These are phyloP conservation scores for Pelochelys cantorii DNA, from an alignment of 2,797 vertebrate species.

Conservation along the genomic window DNA sequence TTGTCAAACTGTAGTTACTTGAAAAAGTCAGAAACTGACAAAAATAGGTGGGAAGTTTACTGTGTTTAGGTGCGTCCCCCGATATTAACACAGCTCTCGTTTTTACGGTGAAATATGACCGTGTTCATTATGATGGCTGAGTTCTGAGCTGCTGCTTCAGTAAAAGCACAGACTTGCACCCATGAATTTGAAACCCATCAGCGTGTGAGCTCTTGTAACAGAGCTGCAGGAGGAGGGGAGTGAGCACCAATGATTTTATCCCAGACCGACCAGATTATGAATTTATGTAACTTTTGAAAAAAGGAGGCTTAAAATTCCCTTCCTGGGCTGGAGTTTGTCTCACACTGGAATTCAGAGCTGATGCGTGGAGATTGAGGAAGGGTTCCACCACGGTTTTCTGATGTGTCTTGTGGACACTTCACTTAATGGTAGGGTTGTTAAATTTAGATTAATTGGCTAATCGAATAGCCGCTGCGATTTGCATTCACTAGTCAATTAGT, in stretches of 20 bases:
- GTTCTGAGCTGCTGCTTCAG: not conserved
- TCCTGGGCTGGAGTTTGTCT: slow-evolving; percentile 47
- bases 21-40: not conserved
- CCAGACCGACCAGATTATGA: not conserved
- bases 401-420: not conserved
- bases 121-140: not conserved
- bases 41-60: not conserved
- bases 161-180: not conserved
- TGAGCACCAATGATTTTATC: slow-evolving; percentile 16
- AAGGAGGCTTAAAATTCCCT: slow-evolving; percentile 48
- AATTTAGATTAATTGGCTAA: no score
- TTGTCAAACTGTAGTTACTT: not conserved
- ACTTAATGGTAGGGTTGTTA: not conserved
- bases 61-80: not conserved
- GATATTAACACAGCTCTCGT: accelerated
- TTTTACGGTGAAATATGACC: not conserved
- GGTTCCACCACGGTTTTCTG: not conserved
- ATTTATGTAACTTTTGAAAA: slow-evolving; percentile 45
- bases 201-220: not conserved
- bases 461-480: no score
- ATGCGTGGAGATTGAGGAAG: not conserved
- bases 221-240: not conserved
- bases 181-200: not conserved
- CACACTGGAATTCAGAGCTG: not conserved
- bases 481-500: no score